Conservation (phyloP, 2,113 vertebrate species). For the Erythrolamprus reginae region DNA sequence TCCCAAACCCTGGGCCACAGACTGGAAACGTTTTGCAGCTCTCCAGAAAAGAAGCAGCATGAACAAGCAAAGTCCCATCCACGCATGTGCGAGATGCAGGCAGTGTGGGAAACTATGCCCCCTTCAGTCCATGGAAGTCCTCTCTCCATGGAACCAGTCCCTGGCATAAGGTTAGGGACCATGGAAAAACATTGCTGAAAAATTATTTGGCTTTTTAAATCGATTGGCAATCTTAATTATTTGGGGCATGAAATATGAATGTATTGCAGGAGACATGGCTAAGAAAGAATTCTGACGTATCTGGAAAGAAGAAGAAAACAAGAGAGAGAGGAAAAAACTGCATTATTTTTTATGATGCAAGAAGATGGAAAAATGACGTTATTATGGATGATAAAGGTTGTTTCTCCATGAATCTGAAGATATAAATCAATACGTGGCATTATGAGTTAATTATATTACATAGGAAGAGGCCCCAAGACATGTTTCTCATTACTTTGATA, state of each 20-base stretch:
- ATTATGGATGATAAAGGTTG: slow-evolving; percentile 63
- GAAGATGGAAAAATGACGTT: slow-evolving; percentile 53
- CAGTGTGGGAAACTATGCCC: neutral
- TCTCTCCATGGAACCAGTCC: neutral
- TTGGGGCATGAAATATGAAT: slow-evolving; percentile 18
- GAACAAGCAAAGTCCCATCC: neutral
- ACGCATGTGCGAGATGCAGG: neutral
- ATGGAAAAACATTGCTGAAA: neutral
- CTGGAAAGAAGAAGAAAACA: slow-evolving; percentile 33
- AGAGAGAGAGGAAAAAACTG: slow-evolving; percentile 57
- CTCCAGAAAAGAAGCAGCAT: neutral
- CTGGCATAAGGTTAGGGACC: neutral
- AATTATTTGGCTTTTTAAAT: neutral
- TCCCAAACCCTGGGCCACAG: neutral
- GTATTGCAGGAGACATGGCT: slow-evolving; percentile 40
- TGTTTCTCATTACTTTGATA: slow-evolving; percentile 37
- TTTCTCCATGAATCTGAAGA: slow-evolving; percentile 59
- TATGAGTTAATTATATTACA: slow-evolving; percentile 57
- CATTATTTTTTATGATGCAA: slow-evolving; percentile 68
- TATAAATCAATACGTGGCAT: slow-evolving; percentile 65
- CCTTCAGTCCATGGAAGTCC: neutral
- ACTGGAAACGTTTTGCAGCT: neutral
- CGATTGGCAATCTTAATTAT: slow-evolving; percentile 26
- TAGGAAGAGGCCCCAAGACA: slow-evolving; percentile 31
- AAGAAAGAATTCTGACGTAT: slow-evolving; percentile 39